These are phyloP conservation scores for Gymnoscelis rufifasciata DNA, from an alignment of 2,888 invertebrate genomes.

Conservation along the genomic window DNA sequence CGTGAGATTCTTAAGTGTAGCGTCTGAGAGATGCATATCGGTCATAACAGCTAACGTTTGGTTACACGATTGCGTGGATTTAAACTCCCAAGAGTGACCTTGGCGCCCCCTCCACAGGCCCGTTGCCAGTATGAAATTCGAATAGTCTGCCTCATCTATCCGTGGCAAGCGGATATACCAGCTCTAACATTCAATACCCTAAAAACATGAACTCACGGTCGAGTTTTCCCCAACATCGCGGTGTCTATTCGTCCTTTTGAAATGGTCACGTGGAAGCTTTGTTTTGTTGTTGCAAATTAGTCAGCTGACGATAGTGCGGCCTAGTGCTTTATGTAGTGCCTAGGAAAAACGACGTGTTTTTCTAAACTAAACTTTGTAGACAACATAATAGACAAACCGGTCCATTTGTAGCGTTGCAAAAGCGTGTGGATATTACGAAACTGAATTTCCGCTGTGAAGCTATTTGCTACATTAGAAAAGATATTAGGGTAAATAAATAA, in stretches of 20 bases:
- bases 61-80: conserved; percentile 66
- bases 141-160: conserved; percentile 64
- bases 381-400: conserved; percentile 17
- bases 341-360: conserved; percentile 51
- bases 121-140: conserved; percentile 60
- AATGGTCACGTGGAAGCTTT: conserved; percentile 38
- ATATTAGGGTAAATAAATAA: too few species aligned
- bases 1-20: conserved; percentile 48
- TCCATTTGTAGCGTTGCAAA: conserved; percentile 15
- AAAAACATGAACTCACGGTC: conserved; percentile 39
- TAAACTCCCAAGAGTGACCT: conserved; percentile 65
- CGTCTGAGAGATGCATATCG: conserved; percentile 60
- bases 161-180: conserved; percentile 58
- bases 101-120: conserved; percentile 49
- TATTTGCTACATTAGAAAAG: too few species aligned
- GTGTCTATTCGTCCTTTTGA: conserved; percentile 39
- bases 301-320: conserved; percentile 65
- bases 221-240: conserved; percentile 39
- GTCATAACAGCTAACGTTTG: conserved; percentile 41
- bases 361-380: conserved; percentile 24
- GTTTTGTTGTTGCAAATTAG: conserved; percentile 71
- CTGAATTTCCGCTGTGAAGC: conserved; percentile 10
- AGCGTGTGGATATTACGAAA: conserved; percentile 17
- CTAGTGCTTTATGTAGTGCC: conserved; percentile 59
- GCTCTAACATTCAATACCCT: conserved; percentile 42